Base-by-base conservation (phyloP, 2,113 vertebrate species). In the Dicentrarchus labrax region DNA sequence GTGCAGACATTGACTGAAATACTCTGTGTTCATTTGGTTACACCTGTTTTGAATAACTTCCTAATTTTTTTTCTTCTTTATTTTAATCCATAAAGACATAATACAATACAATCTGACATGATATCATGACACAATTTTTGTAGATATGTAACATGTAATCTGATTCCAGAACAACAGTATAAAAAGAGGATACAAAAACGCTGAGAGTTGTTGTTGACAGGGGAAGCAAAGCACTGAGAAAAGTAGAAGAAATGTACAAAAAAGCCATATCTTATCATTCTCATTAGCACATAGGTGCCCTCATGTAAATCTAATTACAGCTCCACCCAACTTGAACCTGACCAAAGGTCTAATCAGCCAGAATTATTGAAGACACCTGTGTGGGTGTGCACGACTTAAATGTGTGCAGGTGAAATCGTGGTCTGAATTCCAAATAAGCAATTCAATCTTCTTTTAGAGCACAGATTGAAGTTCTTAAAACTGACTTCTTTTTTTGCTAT, bases 311-410 rank as follows among this genome's bases (percentile, higher is more conserved):
- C 6, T 39, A 41, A 70, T 78, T 65, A 64, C 3, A 30, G 57
- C 51, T 22, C 65, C 70, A 22, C 50, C 72, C 65, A 85, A 22
- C 16, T 19, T 69, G 15, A 78, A 84, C 64, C 73, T 53, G 51
- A 50, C 36, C 54, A 53, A 51, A 83, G 51, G 71, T 72, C 57
- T 76, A 67, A 83, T 71, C 60, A 79, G 53, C 45, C 70, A 19
- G 65, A 82, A 82, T 86, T 69, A 82, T 71, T 87, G 17, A 76
- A 76, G 65, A 53, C 30, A 53, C 38, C 54, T 48, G 57, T 41
- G 39, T 13, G 67, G 48, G 60, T 21, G 50, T 38, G 30, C 24
- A 30, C 59, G 15, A 64, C n/a, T 36, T 21, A 2, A 38, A 30
- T 36, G 62, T 45, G n/a, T n/a, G 43, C 38, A 12, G 66, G 61